Evolutionary conservation across 2,113 vertebrate genomes (phyloP).

Genomic region (Camelus dromedarius): DNA sequence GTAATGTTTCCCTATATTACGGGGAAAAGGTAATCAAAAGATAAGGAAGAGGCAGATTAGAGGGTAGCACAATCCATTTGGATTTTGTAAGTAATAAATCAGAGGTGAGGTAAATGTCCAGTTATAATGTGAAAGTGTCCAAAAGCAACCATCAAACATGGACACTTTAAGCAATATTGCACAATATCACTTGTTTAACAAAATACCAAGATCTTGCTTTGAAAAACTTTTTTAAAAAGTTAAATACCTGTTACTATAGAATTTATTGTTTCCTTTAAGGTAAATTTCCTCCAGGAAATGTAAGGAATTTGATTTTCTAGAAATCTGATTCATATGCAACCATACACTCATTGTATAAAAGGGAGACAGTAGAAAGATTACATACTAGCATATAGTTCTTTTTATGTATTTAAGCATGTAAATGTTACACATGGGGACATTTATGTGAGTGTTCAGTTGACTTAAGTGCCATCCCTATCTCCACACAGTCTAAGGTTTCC

Average conservation of each 20-base stretch:
- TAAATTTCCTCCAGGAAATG: neutral
- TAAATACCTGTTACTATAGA: neutral
- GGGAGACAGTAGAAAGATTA: neutral
- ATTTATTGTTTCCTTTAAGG: constrained; percentile 35
- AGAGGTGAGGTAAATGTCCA: neutral
- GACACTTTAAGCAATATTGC: neutral
- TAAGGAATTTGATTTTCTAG: neutral
- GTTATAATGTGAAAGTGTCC: neutral
- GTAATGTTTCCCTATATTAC: neutral
- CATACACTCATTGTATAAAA: neutral
- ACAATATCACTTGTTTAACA: constrained; percentile 17
- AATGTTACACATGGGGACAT: neutral
- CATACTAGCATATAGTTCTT: neutral
- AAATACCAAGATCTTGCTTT: neutral
- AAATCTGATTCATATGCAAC: neutral
- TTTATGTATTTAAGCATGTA: neutral
- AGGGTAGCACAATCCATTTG: neutral
- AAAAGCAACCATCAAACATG: neutral
- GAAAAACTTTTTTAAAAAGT: neutral
- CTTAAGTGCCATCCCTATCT: neutral
- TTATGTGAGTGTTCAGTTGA: neutral
- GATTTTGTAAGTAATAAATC: neutral
- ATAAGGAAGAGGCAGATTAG: neutral
- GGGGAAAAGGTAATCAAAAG: neutral
- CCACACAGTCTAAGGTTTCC: neutral